Base-by-base conservation (phyloP, 2,797 vertebrate species). In the Halcyon leucocephala region DNA sequence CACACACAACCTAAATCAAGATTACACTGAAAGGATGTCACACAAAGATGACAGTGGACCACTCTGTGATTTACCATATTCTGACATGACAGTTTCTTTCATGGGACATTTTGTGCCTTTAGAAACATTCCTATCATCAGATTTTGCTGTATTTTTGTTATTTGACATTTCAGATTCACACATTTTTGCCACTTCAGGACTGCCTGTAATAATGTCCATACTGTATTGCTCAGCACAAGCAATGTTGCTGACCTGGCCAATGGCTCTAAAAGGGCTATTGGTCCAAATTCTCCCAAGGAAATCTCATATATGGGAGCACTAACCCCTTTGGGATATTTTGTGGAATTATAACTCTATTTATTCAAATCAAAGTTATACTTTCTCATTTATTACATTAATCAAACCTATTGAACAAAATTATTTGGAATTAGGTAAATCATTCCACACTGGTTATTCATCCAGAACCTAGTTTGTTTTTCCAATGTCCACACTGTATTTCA, bases 81-180 rank as follows among this genome's bases (percentile, higher is more conserved):
- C 72, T 85, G 62, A 86, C 64, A 65, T 42, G 69, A 90, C 51
- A 35, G 44, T 16, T 92, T 78, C 37, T 84, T 65, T 72, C 42
- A 42, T 9, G 12, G 39, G 33, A 3, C 9, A 14, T 24, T 46
- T 49, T 49, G 20, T 55, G 31, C 73, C 77, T 93, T 94, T 77
- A 48, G 35, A 95, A 76, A 67, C 16, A 48, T 69, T 81, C 20
- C 5, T 39, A n/a, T 84, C 89, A 69, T 20, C 49, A 48, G 4
- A 17, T 66, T 90, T 89, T 64, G 37, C 42, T 76, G 16, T 83
- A 67, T 82, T 70, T 72, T 51, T n/a, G 57, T 76, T 14, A 54
- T 80, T 28, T 95, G 78, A 80, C 67, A 78, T 93, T 95, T 89
- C 90, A 89, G 72, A 73, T 80, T 51, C 55, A 81, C 44, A 72